Conservation (phyloP, 2,797 vertebrate genomes). For the Coendou prehensilis region DNA sequence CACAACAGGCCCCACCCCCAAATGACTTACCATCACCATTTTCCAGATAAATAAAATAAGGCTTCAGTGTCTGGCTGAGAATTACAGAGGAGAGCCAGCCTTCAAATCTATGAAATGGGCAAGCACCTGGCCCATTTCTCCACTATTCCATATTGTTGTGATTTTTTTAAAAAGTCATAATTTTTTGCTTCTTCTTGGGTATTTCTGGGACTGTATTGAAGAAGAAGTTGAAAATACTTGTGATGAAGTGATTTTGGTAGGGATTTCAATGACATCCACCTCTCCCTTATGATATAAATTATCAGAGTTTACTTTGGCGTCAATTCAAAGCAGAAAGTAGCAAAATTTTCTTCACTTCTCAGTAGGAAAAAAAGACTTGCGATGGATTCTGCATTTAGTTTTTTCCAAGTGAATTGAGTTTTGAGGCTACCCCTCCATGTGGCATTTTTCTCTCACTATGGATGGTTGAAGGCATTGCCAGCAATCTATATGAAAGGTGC, state of each 20-base stretch:
- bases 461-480: background rate
- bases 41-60: background rate
- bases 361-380: constrained; percentile 38
- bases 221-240: background rate
- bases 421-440: constrained; percentile 25
- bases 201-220: constrained; percentile 8
- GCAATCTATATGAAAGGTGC: constrained; percentile 56
- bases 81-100: background rate
- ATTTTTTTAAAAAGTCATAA: background rate
- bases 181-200: background rate
- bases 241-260: constrained; percentile 10
- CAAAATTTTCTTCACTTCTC: constrained; percentile 18
- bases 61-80: background rate
- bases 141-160: background rate
- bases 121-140: background rate
- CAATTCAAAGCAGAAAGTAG: constrained; percentile 46
- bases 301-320: constrained; percentile 32
- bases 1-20: background rate
- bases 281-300: background rate
- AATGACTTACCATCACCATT: background rate
- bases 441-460: constrained; percentile 42
- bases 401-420: constrained; percentile 62
- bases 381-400: constrained; percentile 60
- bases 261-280: background rate
- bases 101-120: background rate